Evolutionary conservation across 2,113 vertebrate genomes (phyloP).

Genomic region (Capreolus pygargus): DNA sequence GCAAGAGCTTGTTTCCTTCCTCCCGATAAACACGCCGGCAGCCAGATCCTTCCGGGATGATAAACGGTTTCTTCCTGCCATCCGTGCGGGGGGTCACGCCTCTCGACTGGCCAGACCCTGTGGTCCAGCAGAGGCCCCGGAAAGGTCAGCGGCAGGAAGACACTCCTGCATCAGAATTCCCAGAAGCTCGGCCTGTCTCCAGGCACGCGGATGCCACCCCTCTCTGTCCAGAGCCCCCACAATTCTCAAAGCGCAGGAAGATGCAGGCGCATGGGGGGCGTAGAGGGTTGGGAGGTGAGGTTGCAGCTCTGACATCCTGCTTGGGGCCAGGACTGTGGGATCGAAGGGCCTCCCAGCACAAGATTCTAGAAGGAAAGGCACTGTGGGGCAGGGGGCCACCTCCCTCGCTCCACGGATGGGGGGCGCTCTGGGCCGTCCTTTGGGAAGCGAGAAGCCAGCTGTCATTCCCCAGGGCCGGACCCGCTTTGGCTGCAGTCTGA

Average conservation of each 20-base stretch:
- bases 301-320: constrained; percentile 49
- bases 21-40: constrained; percentile 82
- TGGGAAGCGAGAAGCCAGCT: background rate
- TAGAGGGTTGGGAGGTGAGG: background rate
- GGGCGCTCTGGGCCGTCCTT: background rate
- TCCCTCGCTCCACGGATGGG: fast-evolving
- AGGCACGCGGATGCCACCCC: background rate
- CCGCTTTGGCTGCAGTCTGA: background rate
- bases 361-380: constrained; percentile 13
- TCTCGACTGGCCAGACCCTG: constrained; percentile 73
- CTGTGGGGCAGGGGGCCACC: background rate
- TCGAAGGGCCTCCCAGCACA: background rate
- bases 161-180: constrained; percentile 50
- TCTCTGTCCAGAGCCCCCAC: constrained; percentile 21
- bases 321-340: fast-evolving
- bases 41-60: constrained; percentile 81
- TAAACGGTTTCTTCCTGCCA: constrained; percentile 82
- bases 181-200: constrained; percentile 32
- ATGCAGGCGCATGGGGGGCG: background rate
- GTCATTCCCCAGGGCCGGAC: too few relatives aligned
- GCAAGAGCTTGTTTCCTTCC: constrained; percentile 82
- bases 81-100: constrained; percentile 73
- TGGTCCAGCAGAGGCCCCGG: constrained; percentile 70
- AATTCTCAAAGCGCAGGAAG: constrained; percentile 58
- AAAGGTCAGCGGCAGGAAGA: constrained; percentile 36